A percentile compares a stretch with the other conserved stretches of the same genome.
These are phyloP conservation scores for Nasua narica DNA, from an alignment of 2,797 vertebrate genomes.

Conservation along the genomic window DNA sequence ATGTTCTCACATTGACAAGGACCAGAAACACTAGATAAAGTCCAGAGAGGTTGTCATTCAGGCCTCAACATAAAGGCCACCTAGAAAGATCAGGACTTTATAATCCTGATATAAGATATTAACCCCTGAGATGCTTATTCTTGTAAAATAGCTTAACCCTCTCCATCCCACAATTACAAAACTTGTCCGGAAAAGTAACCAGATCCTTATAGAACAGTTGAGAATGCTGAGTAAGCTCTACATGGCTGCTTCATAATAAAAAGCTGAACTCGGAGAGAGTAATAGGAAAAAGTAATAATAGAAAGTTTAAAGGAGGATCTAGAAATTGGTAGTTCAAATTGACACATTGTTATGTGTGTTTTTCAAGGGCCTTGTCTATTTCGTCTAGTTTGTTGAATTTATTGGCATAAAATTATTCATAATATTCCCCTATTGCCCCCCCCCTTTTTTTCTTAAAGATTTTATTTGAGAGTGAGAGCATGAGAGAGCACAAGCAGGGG, in stretches of 20 bases:
- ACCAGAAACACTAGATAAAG: constrained; percentile 68
- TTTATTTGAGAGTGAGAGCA: not conserved
- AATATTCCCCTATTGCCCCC: not conserved
- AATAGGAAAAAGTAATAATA: not conserved
- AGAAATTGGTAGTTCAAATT: constrained; percentile 28
- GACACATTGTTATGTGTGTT: not conserved
- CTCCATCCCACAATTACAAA: not conserved
- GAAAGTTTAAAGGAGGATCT: not conserved
- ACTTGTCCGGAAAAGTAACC: constrained; percentile 10
- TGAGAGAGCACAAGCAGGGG: not conserved
- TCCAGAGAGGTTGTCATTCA: constrained; percentile 70
- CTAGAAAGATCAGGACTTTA: constrained; percentile 78
- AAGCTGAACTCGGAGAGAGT: not conserved
- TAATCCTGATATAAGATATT: constrained; percentile 51
- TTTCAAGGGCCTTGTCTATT: constrained; percentile 15
- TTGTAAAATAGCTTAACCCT: constrained; percentile 8
- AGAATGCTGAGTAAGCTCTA: constrained; percentile 16
- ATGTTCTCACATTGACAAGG: constrained; percentile 78
- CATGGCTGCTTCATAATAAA: not conserved
- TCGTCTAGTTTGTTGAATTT: not conserved
- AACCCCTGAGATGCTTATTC: constrained; percentile 41
- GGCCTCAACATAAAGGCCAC: constrained; percentile 73
- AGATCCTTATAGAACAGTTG: not conserved
- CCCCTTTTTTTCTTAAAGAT: not conserved
- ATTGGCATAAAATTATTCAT: not conserved